Evolutionary conservation across 2,888 invertebrate species (phyloP).

Genomic region (Mechanitis mazaeus): DNA sequence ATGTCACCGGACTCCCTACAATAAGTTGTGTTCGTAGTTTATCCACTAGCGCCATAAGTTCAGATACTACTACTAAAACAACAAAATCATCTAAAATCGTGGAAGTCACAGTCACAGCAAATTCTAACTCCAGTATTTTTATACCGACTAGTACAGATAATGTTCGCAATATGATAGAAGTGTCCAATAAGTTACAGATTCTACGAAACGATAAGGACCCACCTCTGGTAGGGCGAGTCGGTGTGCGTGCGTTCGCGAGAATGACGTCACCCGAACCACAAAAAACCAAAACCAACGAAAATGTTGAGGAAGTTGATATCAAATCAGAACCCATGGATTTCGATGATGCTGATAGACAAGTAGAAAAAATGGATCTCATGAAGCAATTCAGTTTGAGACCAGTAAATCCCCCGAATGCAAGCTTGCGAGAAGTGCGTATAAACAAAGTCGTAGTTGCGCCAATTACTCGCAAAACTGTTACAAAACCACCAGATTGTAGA

Average conservation of each 20-base stretch:
- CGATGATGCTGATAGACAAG: slow-evolving; percentile 56
- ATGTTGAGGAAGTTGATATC: slow-evolving; percentile 51
- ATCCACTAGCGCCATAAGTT: slow-evolving; percentile 37
- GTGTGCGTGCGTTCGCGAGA: slow-evolving; percentile 64
- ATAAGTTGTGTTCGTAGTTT: slow-evolving; percentile 58
- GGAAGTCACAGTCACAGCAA: slow-evolving; percentile 43
- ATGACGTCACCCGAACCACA: slow-evolving; percentile 49
- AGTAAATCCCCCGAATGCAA: slow-evolving; percentile 41
- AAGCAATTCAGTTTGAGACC: slow-evolving; percentile 59
- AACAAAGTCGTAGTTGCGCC: slow-evolving; percentile 54
- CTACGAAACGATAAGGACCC: slow-evolving; percentile 42
- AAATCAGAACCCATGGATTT: slow-evolving; percentile 64
- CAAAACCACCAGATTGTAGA: slow-evolving; percentile 42
- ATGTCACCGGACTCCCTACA: slow-evolving; percentile 46
- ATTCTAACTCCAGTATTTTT: slow-evolving; percentile 46
- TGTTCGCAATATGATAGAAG: slow-evolving; percentile 49
- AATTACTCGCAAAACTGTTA: slow-evolving; percentile 33
- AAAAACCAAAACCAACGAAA: slow-evolving; percentile 23
- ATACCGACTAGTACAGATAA: slow-evolving; percentile 52
- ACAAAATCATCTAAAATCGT: slow-evolving; percentile 32
- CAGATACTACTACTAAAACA: slow-evolving; percentile 23
- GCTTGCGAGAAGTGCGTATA: slow-evolving; percentile 57
- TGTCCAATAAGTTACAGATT: slow-evolving; percentile 48
- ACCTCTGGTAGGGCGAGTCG: slow-evolving; percentile 51
- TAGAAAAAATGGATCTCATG: slow-evolving; percentile 62